Evolutionary conservation across 2,113 vertebrate genomes (phyloP), one percentile per base, ranked within the genome.

Genomic region (Blennius ocellaris): DNA sequence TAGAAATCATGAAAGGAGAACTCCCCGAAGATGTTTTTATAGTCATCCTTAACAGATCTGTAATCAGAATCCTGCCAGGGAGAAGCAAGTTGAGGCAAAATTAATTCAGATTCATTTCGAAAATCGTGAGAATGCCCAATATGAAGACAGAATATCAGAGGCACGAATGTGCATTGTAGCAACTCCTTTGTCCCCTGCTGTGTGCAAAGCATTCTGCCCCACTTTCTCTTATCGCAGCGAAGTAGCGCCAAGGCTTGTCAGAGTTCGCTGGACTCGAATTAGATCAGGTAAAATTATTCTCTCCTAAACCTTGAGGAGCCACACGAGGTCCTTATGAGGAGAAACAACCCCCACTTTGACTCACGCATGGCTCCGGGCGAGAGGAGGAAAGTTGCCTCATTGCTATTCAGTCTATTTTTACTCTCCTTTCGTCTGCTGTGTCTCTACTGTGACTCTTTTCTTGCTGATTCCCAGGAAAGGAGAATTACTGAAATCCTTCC

Each of bases 361-460:
- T 87, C 89, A 87, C 56, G 0, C 80, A 9, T 4, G 57, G 70
- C 90, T 88, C 61, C 72, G 39, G 86, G 90, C 87, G 0, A 39
- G 65, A 84, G 10, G 65, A 43, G 65, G 73, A 78, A 84, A 77
- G 83, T 84, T 69, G 75, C 77, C 81, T 92, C 89, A 87, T 92
- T 92, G 81, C 81, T 87, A 90, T 87, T 88, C 87, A 47, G 75
- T 81, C 86, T 90, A 90, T 92, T 90, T 90, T 88, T 88, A 89
- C 80, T 75, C 70, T 76, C 50, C 41, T 68, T 53, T 80, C 7
- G n/a, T 85, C 86, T 8, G 62, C 75, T 38, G 49, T 30, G 57
- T 82, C 76, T 84, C 76, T 47, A n/a, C 71, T 36, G 74, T 11
- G 61, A 79, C 48, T 44, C 48, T 47, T 16, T 62, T 81, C 30